Percentiles rank a stretch among this genome's conserved stretches.
Conservation (phyloP, 1,140 invertebrate species). For the roundworm (Caenorhabditis elegans) region WBcel235 BX284606.5:1134501-1135000, state of each 20-base stretch:
- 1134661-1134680: not conserved
- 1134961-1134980: not conserved
- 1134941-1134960: not conserved
- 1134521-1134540: too few species aligned
- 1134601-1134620: not conserved
- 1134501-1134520: too few species aligned
- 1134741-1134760: not conserved
- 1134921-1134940: not conserved
- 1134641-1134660: slow-evolving; percentile 4
- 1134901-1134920: slow-evolving; percentile 34
- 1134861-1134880: slow-evolving; percentile 1
- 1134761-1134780: not conserved
- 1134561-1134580: not conserved
- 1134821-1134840: slow-evolving; percentile 6
- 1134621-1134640: not conserved
- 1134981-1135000: slow-evolving; percentile 7
- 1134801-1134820: not conserved
- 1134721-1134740: not conserved
- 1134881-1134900: slow-evolving; percentile 12
- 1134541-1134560: too few species aligned
- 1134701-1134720: not conserved
- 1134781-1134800: not conserved
- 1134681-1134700: not conserved
- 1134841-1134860: slow-evolving; percentile 6
- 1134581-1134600: not conserved